Base-by-base conservation (phyloP, 2,888 invertebrate genomes). In the Gnatocerus cornutus region DNA sequence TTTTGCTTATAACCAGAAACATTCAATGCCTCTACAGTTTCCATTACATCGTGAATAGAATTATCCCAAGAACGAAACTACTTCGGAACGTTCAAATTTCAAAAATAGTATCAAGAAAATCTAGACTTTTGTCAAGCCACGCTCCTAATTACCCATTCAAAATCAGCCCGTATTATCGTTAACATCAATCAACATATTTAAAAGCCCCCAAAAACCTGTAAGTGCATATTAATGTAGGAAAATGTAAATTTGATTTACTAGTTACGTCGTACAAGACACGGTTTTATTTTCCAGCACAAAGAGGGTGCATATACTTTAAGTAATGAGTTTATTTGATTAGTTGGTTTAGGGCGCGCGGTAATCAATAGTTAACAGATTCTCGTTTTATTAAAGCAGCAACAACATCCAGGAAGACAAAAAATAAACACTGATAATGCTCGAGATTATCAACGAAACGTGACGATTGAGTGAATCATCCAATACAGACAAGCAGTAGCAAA, bases 281-380 rank as follows among this genome's bases (percentile, higher is more conserved):
- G 39, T 48, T 48, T 37, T 48, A 21, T 48, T 48, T 61, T 61
- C 37, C 16, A 16, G 48, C 48, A 21, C 16, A 21, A 39, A 12
- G 27, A 41, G 61, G 61, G 61, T 61, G 61, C 61, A 61, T 61
- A 61, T 50, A 59, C 39, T 61, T 61, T 48, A 21, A 61, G 48
- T 61, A 61, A 61, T 61, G 61, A 48, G 61, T 48, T 61, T 61
- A 61, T 61, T 61, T 61, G 61, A 61, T 61, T 61, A 61, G 61
- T 45, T 37, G 61, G 48, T 21, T 45, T 61, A 39, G 61, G 50
- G 61, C n/a, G 39, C 39, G 30, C 14, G 37, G 37, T 61, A 61
- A 61, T 61, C 61, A 61, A 61, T 61, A 61, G 48, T 48, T 48
- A 61, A 39, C 61, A 61, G 39, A 50, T 21, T 39, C 48, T 45